phyloP scores from a whole-genome alignment of 2,113 vertebrate species.

The Malurus alboscapulatus region DNA sequence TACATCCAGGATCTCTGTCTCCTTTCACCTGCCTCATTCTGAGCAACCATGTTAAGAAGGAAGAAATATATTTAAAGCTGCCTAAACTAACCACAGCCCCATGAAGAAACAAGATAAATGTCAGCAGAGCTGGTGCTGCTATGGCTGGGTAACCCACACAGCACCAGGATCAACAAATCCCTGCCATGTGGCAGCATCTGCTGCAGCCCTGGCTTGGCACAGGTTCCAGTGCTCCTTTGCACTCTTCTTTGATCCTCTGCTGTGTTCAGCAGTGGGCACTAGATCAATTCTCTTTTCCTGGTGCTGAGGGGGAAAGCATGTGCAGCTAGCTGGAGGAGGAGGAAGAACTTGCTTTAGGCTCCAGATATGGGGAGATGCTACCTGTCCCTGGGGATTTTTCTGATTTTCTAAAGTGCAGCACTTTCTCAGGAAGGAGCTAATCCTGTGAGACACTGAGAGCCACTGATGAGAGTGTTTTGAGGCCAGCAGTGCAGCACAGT shows the following conservation, averaged over 20 bases:
- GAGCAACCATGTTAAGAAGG: not conserved
- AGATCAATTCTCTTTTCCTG: not conserved
- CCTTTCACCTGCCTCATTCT: not conserved
- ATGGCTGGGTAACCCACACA: not conserved
- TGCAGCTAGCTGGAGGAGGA: not conserved
- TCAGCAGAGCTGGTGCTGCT: not conserved
- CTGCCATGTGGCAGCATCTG: not conserved
- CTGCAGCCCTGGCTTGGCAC: not conserved
- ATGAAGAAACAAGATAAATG: not conserved
- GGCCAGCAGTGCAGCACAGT: not conserved
- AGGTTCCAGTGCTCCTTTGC: not conserved
- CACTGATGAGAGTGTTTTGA: not conserved
- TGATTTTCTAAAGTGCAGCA: not conserved
- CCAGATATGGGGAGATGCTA: accelerated
- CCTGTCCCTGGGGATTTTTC: not conserved
- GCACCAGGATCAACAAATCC: not conserved
- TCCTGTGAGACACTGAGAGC: not conserved
- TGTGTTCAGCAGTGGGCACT: not conserved
- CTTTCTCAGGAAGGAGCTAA: not conserved
- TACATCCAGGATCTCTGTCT: not conserved
- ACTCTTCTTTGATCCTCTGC: not conserved
- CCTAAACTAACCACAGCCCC: not conserved
- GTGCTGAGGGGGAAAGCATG: not conserved
- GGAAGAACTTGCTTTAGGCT: not conserved
- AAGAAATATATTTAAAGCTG: not conserved